Evolutionary conservation across 1,140 invertebrate genomes (phyloP).

Genomic region (Bombus affinis): DNA sequence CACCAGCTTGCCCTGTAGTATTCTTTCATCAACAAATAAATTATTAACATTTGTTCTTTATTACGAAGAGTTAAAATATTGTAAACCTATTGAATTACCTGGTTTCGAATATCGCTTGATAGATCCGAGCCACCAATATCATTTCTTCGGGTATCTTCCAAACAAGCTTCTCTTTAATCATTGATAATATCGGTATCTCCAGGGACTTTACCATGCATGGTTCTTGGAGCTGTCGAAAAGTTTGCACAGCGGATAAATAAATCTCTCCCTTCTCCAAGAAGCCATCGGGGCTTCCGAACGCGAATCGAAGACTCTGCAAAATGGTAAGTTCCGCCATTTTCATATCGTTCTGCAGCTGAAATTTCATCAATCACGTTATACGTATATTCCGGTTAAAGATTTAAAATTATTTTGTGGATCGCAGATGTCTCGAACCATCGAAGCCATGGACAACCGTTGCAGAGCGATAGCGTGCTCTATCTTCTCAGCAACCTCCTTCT

Average conservation of each 20-base stretch:
- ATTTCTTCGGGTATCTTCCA: slow-evolving; percentile 62
- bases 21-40: slow-evolving; percentile 27
- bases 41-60: background rate
- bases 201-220: slow-evolving; percentile 29
- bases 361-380: background rate
- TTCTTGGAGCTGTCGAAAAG: slow-evolving; percentile 41
- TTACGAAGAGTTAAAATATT: background rate
- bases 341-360: background rate
- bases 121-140: slow-evolving; percentile 48
- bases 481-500: background rate
- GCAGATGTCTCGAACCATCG: slow-evolving; percentile 31
- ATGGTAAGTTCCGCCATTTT: slow-evolving; percentile 41
- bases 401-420: background rate
- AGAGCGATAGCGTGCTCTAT: slow-evolving; percentile 38
- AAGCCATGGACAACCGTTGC: slow-evolving; percentile 22
- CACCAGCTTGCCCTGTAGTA: slow-evolving; percentile 58
- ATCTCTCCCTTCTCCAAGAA: slow-evolving; percentile 61
- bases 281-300: slow-evolving; percentile 27
- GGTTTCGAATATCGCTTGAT: slow-evolving; percentile 59
- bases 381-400: too few species aligned
- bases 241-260: slow-evolving; percentile 51
- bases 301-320: slow-evolving; percentile 54
- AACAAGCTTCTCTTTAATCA: slow-evolving; percentile 28
- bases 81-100: slow-evolving; percentile 37
- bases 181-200: slow-evolving; percentile 53